Percentiles rank a stretch among this genome's conserved stretches.
Conservation (phyloP, 2,797 vertebrate genomes). For the Pseudochirops cupreus region DNA sequence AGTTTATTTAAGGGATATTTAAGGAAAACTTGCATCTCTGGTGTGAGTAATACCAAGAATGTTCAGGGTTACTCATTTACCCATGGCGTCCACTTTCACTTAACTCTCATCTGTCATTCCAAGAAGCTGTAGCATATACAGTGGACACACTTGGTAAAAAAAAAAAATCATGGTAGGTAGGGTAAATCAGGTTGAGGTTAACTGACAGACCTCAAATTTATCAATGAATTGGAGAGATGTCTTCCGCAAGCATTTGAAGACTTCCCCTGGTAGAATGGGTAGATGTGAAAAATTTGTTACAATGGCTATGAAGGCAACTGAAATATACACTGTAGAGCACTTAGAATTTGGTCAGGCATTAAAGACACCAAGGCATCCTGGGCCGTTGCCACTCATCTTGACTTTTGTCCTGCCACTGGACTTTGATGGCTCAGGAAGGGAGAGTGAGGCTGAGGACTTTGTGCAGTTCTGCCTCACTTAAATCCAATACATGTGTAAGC, state of each 20-base stretch:
- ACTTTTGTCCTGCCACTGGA: background rate
- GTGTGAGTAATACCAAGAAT: background rate
- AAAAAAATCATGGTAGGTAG: background rate
- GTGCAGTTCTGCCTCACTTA: background rate
- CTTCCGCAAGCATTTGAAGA: no score
- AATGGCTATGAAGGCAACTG: background rate
- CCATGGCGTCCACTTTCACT: background rate
- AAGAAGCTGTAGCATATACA: background rate
- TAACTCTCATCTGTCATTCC: background rate
- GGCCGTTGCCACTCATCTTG: background rate
- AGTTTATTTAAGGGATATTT: background rate
- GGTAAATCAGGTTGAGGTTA: background rate
- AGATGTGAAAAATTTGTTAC: background rate
- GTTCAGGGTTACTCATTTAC: background rate
- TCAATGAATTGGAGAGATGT: background rate
- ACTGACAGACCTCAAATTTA: background rate
- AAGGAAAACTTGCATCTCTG: background rate
- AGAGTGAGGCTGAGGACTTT: background rate
- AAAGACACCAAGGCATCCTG: background rate
- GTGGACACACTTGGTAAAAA: background rate
- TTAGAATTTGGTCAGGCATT: background rate
- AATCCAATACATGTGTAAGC: background rate
- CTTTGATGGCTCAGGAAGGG: background rate
- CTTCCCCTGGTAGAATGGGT: background rate
- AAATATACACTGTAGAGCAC: background rate